phyloP scores from a whole-genome alignment of 2,113 vertebrate genomes.

The Cyanistes caeruleus region DNA sequence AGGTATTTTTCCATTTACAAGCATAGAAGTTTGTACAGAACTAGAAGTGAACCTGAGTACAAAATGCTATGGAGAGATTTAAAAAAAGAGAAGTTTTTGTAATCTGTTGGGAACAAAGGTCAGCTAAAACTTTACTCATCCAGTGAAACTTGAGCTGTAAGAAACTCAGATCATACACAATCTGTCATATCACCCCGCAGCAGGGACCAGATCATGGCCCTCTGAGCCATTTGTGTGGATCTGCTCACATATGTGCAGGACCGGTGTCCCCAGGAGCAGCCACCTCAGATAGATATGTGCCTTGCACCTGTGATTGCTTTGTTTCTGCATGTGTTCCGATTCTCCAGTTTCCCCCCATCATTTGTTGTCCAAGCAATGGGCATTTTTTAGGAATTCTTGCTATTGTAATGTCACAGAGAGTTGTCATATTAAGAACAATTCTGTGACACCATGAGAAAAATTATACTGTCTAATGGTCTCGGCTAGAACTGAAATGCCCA shows the following conservation, averaged over 20 bases:
- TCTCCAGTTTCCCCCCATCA: background rate
- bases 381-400: background rate
- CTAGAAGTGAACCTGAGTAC: background rate
- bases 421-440: background rate
- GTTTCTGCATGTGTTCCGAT: background rate
- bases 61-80: background rate
- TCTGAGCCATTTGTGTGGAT: background rate
- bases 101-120: background rate
- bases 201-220: accelerated
- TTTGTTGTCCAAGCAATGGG: accelerated
- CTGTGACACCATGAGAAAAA: background rate
- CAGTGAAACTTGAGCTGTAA: background rate
- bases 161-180: background rate
- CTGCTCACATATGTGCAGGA: background rate
- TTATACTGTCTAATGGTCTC: background rate
- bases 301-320: background rate
- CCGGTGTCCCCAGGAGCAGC: background rate
- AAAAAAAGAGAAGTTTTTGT: background rate
- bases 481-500: background rate
- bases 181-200: background rate
- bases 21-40: background rate
- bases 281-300: accelerated
- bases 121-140: background rate
- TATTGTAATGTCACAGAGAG: background rate
- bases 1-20: background rate